phyloP scores from a whole-genome alignment of 2,113 vertebrate genomes.

The Echinops telfairi region DNA sequence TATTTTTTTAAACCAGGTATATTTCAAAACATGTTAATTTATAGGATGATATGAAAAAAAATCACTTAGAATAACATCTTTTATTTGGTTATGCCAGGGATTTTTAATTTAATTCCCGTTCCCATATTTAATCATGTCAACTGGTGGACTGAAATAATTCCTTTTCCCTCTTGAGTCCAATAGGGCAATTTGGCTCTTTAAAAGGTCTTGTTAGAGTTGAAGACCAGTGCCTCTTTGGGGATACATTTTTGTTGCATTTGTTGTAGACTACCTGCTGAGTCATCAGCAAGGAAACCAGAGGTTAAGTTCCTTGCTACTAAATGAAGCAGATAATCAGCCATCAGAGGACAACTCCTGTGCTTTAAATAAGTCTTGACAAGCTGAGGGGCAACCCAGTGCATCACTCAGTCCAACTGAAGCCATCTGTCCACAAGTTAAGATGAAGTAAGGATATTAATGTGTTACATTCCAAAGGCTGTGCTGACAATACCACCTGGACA shows the following conservation, averaged over 20 bases:
- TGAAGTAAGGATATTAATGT: constrained; percentile 87
- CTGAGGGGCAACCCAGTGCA: constrained; percentile 81
- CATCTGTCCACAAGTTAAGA: constrained; percentile 90
- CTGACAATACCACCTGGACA: constrained; percentile 82
- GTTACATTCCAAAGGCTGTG: constrained; percentile 86
- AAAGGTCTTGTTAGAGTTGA: constrained; percentile 86
- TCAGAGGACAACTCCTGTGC: constrained; percentile 81
- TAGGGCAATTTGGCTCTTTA: constrained; percentile 87
- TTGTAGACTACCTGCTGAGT: constrained; percentile 87
- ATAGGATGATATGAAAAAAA: constrained; percentile 47
- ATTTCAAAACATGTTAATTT: not conserved
- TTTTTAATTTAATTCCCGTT: constrained; percentile 67
- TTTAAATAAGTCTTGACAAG: constrained; percentile 88
- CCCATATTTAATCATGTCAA: constrained; percentile 83
- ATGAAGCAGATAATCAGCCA: constrained; percentile 89
- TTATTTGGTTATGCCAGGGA: constrained; percentile 62
- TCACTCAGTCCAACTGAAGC: constrained; percentile 82
- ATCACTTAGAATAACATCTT: constrained; percentile 49
- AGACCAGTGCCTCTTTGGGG: constrained; percentile 84
- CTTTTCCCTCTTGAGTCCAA: constrained; percentile 85
- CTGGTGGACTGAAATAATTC: constrained; percentile 84
- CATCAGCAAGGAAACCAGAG: constrained; percentile 85
- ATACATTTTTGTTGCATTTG: constrained; percentile 77
- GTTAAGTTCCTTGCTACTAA: constrained; percentile 90
- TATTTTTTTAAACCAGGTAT: constrained; percentile 15